Percentiles rank a stretch among this genome's conserved stretches.
Evolutionary conservation across 2,113 vertebrate species (phyloP).

Genomic region (Pagrus major): DNA sequence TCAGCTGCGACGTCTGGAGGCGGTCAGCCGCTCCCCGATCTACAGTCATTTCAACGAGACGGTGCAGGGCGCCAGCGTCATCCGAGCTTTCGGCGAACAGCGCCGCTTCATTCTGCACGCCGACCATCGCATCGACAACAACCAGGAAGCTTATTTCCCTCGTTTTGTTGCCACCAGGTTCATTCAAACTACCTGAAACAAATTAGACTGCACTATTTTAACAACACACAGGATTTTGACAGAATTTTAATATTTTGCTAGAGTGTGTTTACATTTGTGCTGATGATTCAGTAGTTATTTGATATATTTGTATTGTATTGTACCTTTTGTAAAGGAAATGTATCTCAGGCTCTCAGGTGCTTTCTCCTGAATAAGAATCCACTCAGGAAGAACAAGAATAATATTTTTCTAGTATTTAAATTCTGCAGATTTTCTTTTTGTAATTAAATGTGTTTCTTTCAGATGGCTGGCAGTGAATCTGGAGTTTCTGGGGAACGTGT

Average conservation of each 20-base stretch:
- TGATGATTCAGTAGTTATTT: background rate
- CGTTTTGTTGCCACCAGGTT: slow-evolving; percentile 85
- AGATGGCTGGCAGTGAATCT: slow-evolving; percentile 92
- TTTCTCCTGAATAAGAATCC: background rate
- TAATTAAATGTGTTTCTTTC: background rate
- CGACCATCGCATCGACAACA: slow-evolving; percentile 82
- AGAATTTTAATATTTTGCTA: background rate
- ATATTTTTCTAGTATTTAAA: no score
- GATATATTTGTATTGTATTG: background rate
- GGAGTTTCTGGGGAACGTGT: slow-evolving; percentile 88
- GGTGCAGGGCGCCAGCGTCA: slow-evolving; percentile 85
- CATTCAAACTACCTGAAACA: background rate
- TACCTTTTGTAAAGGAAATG: background rate
- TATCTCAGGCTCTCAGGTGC: background rate
- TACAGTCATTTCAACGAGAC: slow-evolving; percentile 91
- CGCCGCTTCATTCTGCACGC: slow-evolving; percentile 81
- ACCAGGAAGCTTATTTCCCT: slow-evolving; percentile 87
- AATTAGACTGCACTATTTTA: background rate
- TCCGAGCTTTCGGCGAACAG: slow-evolving; percentile 88
- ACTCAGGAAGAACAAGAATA: no score
- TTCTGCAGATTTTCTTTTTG: no score
- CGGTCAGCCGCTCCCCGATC: slow-evolving; percentile 87
- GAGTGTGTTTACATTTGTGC: background rate
- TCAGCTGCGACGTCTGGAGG: slow-evolving; percentile 89
- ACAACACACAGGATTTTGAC: background rate